Evolutionary conservation across 2,797 vertebrate species (phyloP), one percentile per base, ranked within the genome.

Genomic region (Cirrhinus molitorella): DNA sequence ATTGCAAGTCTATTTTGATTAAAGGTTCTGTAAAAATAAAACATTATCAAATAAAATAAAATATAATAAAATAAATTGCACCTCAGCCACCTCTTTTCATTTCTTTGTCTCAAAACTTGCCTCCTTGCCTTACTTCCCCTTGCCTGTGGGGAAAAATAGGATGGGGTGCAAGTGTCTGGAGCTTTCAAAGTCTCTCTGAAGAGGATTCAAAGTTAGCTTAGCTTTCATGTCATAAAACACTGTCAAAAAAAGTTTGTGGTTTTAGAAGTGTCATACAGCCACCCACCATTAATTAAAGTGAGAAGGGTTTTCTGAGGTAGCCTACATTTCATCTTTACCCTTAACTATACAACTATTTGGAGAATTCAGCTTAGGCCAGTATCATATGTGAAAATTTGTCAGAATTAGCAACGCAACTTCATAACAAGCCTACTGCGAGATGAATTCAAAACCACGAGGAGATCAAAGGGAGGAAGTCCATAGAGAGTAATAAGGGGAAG

Each of bases 211-310:
- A 88, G 68, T 70, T 81, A 74, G 51, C 66, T 63, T 76, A 14
- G 79, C 84, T 88, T 88, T 88, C 61, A 86, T 79, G 81, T 88
- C 70, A 68, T 82, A 81, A 81, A 81, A 80, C 55, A 59, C 75
- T 61, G 63, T 34, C 37, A 61, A 80, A 83, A 43, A 75, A 80
- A 80, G 79, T 86, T 88, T 40, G 55, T 66, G 71, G 80, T 73
- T 72, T 85, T 70, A 77, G 75, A 84, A 82, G 85, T 83, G 87
- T 84, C 81, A 86, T 82, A 78, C 68, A 82, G 74, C 82, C 85
- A 82, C 82, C 85, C 87, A 86, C 87, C 79, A 84, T 86, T 88
- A 88, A 86, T 86, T 88, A 88, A 81, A 79, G 55, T 43, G 47
- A 80, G 79, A 51, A 49, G 83, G 53, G 45, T 21, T 78, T 61